Conservation (phyloP, 2,113 vertebrate species). For the Myrmecobius fasciatus region DNA sequence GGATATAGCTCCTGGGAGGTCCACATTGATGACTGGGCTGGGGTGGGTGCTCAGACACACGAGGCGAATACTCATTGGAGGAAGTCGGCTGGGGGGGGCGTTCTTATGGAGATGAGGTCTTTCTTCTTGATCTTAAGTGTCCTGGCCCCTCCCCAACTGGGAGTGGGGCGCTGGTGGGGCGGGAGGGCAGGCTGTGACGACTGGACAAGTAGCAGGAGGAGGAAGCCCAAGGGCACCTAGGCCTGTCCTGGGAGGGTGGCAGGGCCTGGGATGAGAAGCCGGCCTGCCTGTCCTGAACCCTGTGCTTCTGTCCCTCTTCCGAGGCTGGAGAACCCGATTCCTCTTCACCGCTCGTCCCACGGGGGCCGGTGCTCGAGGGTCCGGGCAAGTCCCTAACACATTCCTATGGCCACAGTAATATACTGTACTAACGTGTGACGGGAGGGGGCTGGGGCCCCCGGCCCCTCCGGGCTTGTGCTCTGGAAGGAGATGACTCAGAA, state of each 20-base stretch:
- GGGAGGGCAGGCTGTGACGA: neutral
- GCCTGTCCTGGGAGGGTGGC: neutral
- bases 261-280: slow-evolving; percentile 86
- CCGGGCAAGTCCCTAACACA: slow-evolving; percentile 77
- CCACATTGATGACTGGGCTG: neutral
- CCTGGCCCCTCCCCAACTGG: neutral
- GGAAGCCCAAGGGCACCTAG: neutral
- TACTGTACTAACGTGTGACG: slow-evolving; percentile 94
- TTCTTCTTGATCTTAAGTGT: neutral
- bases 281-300: slow-evolving; percentile 86
- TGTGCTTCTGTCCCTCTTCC: slow-evolving; percentile 81
- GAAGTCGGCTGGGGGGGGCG: neutral
- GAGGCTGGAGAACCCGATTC: slow-evolving; percentile 82
- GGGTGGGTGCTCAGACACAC: neutral
- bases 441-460: neutral
- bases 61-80: neutral
- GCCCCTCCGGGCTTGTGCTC: slow-evolving; percentile 66
- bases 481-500: slow-evolving; percentile 79
- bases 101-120: neutral
- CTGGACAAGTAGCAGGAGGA: neutral
- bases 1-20: neutral
- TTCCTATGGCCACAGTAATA: slow-evolving; percentile 98
- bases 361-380: neutral
- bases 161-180: neutral
- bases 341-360: slow-evolving; percentile 81